Conservation (phyloP, 2,113 vertebrate species). For the Stictonetta naevosa region DNA sequence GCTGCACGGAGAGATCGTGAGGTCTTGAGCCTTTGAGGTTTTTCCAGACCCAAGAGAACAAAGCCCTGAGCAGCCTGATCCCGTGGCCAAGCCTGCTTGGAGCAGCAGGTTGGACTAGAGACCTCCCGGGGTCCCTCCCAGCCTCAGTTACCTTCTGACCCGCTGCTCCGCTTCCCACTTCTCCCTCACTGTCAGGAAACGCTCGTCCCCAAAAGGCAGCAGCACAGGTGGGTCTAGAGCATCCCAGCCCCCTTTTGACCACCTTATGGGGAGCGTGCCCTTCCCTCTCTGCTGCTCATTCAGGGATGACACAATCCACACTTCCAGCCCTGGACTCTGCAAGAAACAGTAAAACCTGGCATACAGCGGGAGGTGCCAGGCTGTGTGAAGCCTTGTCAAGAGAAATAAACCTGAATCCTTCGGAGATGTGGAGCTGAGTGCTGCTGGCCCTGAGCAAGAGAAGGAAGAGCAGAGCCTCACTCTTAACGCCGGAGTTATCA, state of each 20-base stretch:
- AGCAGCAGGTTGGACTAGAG: background rate
- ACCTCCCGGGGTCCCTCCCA: background rate
- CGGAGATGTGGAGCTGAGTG: background rate
- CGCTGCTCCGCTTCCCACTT: background rate
- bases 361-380: background rate
- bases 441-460: background rate
- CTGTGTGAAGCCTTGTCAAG: background rate
- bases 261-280: background rate
- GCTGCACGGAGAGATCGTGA: fast-evolving
- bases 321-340: background rate
- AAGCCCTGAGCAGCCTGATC: background rate
- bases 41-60: background rate
- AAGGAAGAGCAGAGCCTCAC: background rate
- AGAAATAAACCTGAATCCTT: background rate
- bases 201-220: background rate
- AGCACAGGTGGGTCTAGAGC: background rate
- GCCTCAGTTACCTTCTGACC: background rate
- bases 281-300: background rate
- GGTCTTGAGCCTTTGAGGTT: background rate
- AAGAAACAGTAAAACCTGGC: background rate
- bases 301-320: fast-evolving
- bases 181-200: background rate
- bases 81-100: background rate
- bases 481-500: background rate
- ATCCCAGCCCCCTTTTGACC: background rate